Percentiles rank a stretch among this genome's conserved stretches.
Conservation (phyloP, 2,797 vertebrate genomes). For the Myotis daubentonii region DNA sequence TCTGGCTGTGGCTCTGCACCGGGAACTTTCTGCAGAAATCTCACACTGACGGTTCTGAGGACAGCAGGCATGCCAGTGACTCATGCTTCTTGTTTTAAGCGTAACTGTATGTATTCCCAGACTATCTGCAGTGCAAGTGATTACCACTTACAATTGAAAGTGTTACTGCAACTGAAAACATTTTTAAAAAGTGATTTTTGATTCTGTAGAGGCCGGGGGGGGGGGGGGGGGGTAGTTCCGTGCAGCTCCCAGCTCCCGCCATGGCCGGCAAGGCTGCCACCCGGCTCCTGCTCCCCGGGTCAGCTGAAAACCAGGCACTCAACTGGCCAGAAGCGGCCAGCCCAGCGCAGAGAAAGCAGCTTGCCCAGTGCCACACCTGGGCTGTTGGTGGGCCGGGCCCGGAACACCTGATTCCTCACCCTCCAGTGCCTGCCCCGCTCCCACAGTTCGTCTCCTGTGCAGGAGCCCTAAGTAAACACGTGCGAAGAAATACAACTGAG, state of each 20-base stretch:
- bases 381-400: neutral
- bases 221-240: neutral
- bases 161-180: neutral
- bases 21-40: neutral
- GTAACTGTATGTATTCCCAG: neutral
- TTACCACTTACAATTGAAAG: neutral
- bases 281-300: neutral
- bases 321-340: too few species aligned
- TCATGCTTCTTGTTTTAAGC: neutral
- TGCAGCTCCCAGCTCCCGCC: neutral
- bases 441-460: neutral
- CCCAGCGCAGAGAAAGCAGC: neutral
- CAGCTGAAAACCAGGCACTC: neutral
- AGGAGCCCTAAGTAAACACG: neutral
- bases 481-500: neutral
- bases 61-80: neutral
- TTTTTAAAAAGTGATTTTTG: too few species aligned
- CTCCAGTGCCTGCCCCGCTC: neutral
- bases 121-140: neutral
- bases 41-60: neutral
- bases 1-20: rapidly evolving
- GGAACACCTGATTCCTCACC: neutral
- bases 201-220: neutral
- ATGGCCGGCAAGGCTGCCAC: rapidly evolving
- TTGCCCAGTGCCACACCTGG: neutral